Percentiles rank a stretch among this genome's conserved stretches.
phyloP scores from a whole-genome alignment of 2,888 invertebrate species.

The Pachliopta kotzebuea region DNA sequence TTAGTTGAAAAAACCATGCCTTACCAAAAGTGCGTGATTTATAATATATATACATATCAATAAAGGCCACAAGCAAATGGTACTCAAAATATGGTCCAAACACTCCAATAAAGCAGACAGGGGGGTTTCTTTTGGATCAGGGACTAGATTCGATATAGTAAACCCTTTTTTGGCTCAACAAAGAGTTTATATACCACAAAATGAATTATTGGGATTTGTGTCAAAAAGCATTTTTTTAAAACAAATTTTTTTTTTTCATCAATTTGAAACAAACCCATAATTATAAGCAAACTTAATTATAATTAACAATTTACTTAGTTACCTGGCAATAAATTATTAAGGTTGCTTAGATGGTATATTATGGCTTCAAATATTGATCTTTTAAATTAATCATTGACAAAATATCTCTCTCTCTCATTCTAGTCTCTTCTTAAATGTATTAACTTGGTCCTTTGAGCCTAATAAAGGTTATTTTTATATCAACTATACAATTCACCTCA shows the following conservation, averaged over 20 bases:
- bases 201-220: conserved; percentile 6
- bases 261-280: conserved; percentile 4
- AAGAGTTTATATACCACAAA: conserved; percentile 42
- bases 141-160: conserved; percentile 16
- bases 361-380: conserved; percentile 17
- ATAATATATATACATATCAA: too few species aligned
- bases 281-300: not conserved
- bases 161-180: conserved; percentile 21
- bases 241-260: too few species aligned
- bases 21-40: too few species aligned
- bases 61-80: not conserved
- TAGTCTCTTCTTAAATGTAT: not conserved
- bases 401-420: not conserved
- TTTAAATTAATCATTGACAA: not conserved
- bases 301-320: not conserved
- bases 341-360: not conserved
- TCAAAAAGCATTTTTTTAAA: not conserved
- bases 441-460: conserved; percentile 10
- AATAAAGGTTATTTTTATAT: conserved; percentile 4
- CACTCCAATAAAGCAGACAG: conserved; percentile 8
- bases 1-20: too few species aligned
- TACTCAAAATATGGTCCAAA: conserved; percentile 21
- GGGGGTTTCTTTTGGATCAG: conserved; percentile 2
- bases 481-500: too few species aligned
- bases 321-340: not conserved